Evolutionary conservation across 2,797 vertebrate species (phyloP), one percentile per base, ranked within the genome.

Genomic region (Telmatherina bonti): DNA sequence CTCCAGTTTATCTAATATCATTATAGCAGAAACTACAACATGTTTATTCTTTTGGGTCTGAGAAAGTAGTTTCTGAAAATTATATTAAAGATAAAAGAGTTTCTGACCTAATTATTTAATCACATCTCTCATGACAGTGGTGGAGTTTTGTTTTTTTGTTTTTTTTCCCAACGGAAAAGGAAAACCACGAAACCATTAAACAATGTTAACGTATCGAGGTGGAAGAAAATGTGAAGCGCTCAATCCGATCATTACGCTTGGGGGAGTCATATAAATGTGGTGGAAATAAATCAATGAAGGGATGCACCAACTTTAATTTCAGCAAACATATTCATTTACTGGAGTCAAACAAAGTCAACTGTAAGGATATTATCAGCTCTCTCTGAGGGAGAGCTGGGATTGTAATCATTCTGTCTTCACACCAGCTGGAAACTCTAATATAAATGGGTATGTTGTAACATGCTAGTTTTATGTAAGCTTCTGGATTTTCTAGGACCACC

Each of bases 221-320:
- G 77, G 83, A 88, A 85, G 85, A 85, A 88, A 89, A 91, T 89
- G 88, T 78, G 71, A 89, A 77, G 85, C 49, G 80, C 70, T 81
- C 62, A 62, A 80, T 89, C 84, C 70, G 62, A 90, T 90, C 86
- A 79, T 84, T 82, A 72, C 80, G 82, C 79, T 54, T 61, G 63
- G 70, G 67, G 62, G n/a, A 84, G 72, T 84, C 74, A 77, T 76
- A 81, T 74, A 76, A 81, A 88, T 89, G 84, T 85, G 76, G 71
- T 76, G 84, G 82, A 88, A 86, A 90, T 83, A 77, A 91, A 93
- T 90, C 88, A 90, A 85, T 89, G 72, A 73, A 70, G 61, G 61
- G 90, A 89, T 78, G 83, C 71, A 77, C 70, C 64, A 76, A 81
- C 82, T 84, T 83, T 73, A 74, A 82, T 81, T 87, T 85, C 68